phyloP scores from a whole-genome alignment of 1,140 invertebrate genomes.

The Subanguina moxae region DNA sequence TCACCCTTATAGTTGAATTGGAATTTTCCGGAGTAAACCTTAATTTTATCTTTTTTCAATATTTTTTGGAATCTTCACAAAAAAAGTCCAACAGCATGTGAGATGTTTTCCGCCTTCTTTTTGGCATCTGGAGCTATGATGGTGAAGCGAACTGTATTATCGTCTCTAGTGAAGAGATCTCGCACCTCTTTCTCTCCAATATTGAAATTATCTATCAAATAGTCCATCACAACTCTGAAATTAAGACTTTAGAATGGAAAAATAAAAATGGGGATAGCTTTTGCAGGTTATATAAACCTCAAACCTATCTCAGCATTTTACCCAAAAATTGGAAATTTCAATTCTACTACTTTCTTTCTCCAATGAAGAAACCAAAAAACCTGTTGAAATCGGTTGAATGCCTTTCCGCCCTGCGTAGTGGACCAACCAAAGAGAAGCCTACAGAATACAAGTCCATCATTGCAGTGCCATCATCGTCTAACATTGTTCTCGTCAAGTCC shows the following conservation, averaged over 20 bases:
- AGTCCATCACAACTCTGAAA: conserved; percentile 17
- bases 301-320: no score
- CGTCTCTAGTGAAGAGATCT: conserved; percentile 41
- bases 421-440: conserved; percentile 43
- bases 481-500: conserved; percentile 14
- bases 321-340: conserved; percentile 5
- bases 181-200: conserved; percentile 31
- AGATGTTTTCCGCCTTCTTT: conserved; percentile 42
- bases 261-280: no score
- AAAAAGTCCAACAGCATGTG: conserved; percentile 32
- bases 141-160: conserved; percentile 47
- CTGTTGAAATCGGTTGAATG: conserved; percentile 18
- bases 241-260: background rate
- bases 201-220: conserved; percentile 31
- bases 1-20: conserved; percentile 4
- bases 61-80: background rate
- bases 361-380: conserved; percentile 11
- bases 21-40: conserved; percentile 4
- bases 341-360: background rate
- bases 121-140: conserved; percentile 39
- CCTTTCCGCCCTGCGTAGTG: conserved; percentile 21
- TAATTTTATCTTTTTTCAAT: background rate
- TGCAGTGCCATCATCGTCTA: conserved; percentile 17
- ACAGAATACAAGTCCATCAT: conserved; percentile 38
- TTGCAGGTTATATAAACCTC: no score